Evolutionary conservation across 2,797 vertebrate species (phyloP).

Genomic region (Eulemur coronatus): DNA sequence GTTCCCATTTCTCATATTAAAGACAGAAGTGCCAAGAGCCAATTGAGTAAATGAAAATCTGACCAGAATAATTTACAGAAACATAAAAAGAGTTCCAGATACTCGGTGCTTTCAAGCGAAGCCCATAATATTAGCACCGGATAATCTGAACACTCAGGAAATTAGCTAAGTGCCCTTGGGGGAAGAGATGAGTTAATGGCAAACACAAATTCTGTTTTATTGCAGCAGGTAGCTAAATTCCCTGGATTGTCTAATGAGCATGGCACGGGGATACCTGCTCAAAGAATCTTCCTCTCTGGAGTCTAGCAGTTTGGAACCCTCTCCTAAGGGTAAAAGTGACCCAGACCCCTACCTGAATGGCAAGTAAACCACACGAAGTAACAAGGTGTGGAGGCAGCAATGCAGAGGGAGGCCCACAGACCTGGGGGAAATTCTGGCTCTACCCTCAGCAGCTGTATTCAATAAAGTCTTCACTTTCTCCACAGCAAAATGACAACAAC

Average conservation of each 20-base stretch:
- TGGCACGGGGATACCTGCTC: background rate
- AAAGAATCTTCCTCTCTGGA: background rate
- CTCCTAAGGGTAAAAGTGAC: background rate
- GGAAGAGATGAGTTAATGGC: slow-evolving; percentile 18
- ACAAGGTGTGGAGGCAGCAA: background rate
- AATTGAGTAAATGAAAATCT: slow-evolving; percentile 50
- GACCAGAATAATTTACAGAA: slow-evolving; percentile 52
- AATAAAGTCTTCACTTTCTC: background rate
- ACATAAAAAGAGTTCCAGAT: slow-evolving; percentile 47
- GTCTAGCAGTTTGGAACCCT: background rate
- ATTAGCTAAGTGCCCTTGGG: slow-evolving; percentile 64
- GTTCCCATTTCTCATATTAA: slow-evolving; percentile 58
- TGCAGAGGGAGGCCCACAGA: background rate
- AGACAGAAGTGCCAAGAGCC: slow-evolving; percentile 42
- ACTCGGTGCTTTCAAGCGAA: slow-evolving; percentile 49
- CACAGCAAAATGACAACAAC: background rate
- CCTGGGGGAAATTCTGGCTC: background rate
- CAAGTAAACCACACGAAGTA: background rate
- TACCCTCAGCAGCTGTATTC: background rate
- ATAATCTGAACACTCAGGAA: slow-evolving; percentile 66
- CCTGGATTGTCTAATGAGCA: background rate
- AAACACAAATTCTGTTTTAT: slow-evolving; percentile 57
- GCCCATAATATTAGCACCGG: slow-evolving; percentile 51
- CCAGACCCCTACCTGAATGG: background rate
- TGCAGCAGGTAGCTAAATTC: slow-evolving; percentile 38